Evolutionary conservation across 2,888 invertebrate genomes (phyloP).

Genomic region (Cataglyphis livida): DNA sequence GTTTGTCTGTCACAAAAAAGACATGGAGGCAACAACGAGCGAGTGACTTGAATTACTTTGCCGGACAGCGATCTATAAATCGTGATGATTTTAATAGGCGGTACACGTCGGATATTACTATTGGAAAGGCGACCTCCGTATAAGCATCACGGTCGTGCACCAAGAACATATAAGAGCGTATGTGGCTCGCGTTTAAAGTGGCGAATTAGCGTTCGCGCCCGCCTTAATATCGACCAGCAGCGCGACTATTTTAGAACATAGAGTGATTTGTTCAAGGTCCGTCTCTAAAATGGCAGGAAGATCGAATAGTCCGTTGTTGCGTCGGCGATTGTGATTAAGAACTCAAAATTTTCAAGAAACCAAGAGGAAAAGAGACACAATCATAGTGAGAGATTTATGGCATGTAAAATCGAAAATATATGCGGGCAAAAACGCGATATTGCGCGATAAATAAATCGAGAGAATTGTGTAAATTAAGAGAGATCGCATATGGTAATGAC

Average conservation of each 20-base stretch:
- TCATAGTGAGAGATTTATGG: conserved; percentile 17
- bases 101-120: conserved; percentile 78
- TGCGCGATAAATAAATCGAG: conserved; percentile 45
- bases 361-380: background rate
- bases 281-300: conserved; percentile 36
- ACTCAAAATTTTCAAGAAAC: conserved; percentile 1
- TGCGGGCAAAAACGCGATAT: conserved; percentile 23
- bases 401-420: conserved; percentile 4
- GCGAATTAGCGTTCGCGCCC: conserved; percentile 72
- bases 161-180: conserved; percentile 65
- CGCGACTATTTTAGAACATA: conserved; percentile 61
- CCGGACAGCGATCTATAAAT: conserved; percentile 59
- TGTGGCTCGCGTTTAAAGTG: conserved; percentile 78
- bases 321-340: conserved; percentile 42
- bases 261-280: conserved; percentile 64
- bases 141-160: conserved; percentile 75
- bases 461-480: conserved; percentile 42
- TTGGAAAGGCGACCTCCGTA: conserved; percentile 73
- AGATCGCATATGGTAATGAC: conserved; percentile 45
- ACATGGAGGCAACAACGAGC: conserved; percentile 4
- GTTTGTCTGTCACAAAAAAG: background rate
- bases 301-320: conserved; percentile 25
- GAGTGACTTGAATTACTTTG: conserved; percentile 53
- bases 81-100: conserved; percentile 65
- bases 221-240: conserved; percentile 60